Conservation (phyloP, 2,888 invertebrate genomes). For the Macrophya alboannulata region DNA sequence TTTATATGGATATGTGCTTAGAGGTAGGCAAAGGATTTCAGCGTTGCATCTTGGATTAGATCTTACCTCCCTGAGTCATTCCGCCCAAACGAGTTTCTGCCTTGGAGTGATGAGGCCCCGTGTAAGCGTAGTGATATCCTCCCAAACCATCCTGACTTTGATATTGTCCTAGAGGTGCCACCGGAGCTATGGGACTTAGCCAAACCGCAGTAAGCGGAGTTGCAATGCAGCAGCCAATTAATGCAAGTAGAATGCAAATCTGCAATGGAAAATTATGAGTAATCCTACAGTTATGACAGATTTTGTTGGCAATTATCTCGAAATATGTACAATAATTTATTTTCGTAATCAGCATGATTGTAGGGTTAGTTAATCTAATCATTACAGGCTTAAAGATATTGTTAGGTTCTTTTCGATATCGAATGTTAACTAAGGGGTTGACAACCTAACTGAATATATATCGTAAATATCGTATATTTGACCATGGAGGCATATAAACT, state of each 20-base stretch:
- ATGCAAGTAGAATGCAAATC: conserved; percentile 59
- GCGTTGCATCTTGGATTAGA: conserved; percentile 48
- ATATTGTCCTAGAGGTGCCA: conserved; percentile 79
- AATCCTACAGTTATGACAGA: conserved; percentile 40
- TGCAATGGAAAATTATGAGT: conserved; percentile 57
- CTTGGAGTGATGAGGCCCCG: conserved; percentile 85
- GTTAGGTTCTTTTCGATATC: background rate
- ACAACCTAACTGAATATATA: background rate
- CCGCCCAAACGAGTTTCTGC: conserved; percentile 84
- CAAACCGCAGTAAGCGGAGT: conserved; percentile 81
- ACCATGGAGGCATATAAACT: background rate
- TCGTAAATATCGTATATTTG: background rate
- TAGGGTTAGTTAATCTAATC: background rate
- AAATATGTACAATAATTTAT: background rate
- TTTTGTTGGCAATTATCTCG: conserved; percentile 34
- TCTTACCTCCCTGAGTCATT: conserved; percentile 82
- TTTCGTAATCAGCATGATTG: background rate
- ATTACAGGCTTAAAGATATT: background rate
- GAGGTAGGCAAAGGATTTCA: conserved; percentile 16
- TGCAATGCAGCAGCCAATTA: conserved; percentile 62
- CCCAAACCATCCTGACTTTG: conserved; percentile 83
- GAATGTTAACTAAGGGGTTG: background rate
- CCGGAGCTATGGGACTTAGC: conserved; percentile 78
- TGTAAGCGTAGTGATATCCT: conserved; percentile 84
- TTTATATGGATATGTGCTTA: conserved; percentile 47